These are phyloP conservation scores for Pseudobourletiella spinata DNA, from an alignment of 1,140 invertebrate species.

Conservation along the genomic window DNA sequence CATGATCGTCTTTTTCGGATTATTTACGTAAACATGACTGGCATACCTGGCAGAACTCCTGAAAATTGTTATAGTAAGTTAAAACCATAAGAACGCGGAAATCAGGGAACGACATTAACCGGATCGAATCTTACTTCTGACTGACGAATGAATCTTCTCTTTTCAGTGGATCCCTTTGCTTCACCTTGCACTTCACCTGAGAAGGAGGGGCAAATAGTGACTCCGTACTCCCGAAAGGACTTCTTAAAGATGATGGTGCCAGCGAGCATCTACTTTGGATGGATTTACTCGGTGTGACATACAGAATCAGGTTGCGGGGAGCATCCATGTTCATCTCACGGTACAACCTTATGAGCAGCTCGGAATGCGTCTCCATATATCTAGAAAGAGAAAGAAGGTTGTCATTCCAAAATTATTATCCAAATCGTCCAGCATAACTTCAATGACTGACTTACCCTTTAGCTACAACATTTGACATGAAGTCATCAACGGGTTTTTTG, in stretches of 20 bases:
- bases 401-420: neutral
- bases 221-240: neutral
- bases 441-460: conserved; percentile 10
- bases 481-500: conserved; percentile 15
- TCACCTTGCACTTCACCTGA: neutral
- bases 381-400: conserved; percentile 1
- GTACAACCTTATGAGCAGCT: neutral
- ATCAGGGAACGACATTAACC: neutral
- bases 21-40: conserved; percentile 15
- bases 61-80: neutral
- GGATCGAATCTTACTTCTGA: neutral
- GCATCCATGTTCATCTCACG: neutral
- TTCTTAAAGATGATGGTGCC: neutral
- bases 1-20: conserved; percentile 13
- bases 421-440: neutral
- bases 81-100: neutral
- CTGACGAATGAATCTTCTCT: neutral
- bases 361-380: conserved; percentile 1
- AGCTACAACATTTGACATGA: conserved; percentile 6
- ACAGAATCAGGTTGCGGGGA: neutral
- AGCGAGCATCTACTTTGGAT: neutral
- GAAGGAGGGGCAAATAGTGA: neutral
- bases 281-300: neutral
- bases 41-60: conserved; percentile 5
- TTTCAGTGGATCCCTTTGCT: neutral